Percentiles rank a stretch among this genome's conserved stretches.
Conservation (phyloP, 2,888 invertebrate genomes). For the Melanostoma mellinum region DNA sequence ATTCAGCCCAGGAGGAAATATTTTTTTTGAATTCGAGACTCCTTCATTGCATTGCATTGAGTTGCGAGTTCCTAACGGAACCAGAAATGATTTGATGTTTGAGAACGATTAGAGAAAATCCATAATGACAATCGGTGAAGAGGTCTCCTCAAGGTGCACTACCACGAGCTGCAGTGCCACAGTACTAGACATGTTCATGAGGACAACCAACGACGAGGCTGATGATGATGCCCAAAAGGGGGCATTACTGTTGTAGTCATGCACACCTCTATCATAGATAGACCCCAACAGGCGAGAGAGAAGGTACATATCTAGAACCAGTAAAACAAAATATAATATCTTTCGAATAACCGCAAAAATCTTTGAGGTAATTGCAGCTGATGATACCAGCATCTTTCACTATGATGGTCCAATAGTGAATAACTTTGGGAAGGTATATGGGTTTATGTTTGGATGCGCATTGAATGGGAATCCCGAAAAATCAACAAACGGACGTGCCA, state of each 20-base stretch:
- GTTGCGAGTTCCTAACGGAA: conserved; percentile 66
- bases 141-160: conserved; percentile 56
- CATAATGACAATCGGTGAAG: conserved; percentile 68
- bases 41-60: conserved; percentile 4
- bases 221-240: conserved; percentile 72
- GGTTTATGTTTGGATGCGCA: not conserved
- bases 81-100: conserved; percentile 73
- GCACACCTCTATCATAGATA: conserved; percentile 55
- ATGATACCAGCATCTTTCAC: conserved; percentile 45
- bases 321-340: conserved; percentile 30
- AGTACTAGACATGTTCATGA: conserved; percentile 57
- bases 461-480: conserved; percentile 63
- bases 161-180: not conserved
- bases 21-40: conserved; percentile 43
- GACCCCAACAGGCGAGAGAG: conserved; percentile 7
- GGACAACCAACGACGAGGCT: conserved; percentile 40
- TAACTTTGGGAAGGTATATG: conserved; percentile 2
- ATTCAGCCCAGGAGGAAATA: conserved; percentile 49
- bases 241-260: conserved; percentile 65
- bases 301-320: conserved; percentile 44
- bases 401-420: conserved; percentile 31
- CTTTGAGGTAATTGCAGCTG: conserved; percentile 63
- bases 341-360: conserved; percentile 56
- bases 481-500: conserved; percentile 67
- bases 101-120: conserved; percentile 73